Conservation (phyloP, 2,797 vertebrate genomes). For the Geotrypetes seraphini region DNA sequence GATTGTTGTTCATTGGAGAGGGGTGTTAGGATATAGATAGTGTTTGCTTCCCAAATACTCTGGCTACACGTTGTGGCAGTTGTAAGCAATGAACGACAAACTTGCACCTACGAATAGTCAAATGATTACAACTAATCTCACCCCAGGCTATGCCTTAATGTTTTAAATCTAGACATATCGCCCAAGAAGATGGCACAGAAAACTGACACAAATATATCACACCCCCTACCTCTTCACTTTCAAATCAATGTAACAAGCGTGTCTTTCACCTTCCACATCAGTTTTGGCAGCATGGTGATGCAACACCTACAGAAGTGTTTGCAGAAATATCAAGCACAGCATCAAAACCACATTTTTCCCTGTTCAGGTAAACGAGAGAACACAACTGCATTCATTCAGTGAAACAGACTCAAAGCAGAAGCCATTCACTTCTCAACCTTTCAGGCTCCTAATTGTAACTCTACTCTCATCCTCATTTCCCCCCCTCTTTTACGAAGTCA, state of each 20-base stretch:
- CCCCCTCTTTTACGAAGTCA: too few species aligned
- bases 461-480: background rate
- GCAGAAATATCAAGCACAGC: background rate
- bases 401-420: background rate
- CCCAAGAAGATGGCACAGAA: too few species aligned
- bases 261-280: background rate
- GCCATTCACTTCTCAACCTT: background rate
- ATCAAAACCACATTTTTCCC: background rate
- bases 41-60: conserved; percentile 35
- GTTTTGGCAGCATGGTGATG: background rate
- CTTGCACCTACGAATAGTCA: too few species aligned
- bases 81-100: too few species aligned
- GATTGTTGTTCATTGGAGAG: too few species aligned
- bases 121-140: too few species aligned
- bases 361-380: conserved; percentile 5
- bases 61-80: conserved; percentile 14
- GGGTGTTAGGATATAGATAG: too few species aligned
- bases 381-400: conserved; percentile 6
- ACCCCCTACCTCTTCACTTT: conserved; percentile 3
- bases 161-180: too few species aligned
- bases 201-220: too few species aligned
- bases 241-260: conserved; percentile 4
- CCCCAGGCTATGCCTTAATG: too few species aligned
- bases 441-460: background rate
- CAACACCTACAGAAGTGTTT: background rate